Conservation (phyloP, 2,797 vertebrate genomes). For the Cyclopterus lumpus region DNA sequence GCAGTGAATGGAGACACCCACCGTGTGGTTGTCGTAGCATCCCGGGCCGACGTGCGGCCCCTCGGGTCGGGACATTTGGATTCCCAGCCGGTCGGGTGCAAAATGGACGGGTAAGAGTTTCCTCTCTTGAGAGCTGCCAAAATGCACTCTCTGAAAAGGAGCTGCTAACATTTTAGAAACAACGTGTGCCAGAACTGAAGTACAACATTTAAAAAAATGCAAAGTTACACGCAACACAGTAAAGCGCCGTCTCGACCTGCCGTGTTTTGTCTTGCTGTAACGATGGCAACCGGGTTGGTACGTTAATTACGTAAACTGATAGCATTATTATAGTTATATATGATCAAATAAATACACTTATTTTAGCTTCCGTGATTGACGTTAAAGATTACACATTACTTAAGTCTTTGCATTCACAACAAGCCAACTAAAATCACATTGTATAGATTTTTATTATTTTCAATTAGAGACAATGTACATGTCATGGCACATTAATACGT, state of each 20-base stretch:
- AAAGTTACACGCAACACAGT: not conserved
- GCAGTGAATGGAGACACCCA: slow-evolving; percentile 34
- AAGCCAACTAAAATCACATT: slow-evolving; percentile 3
- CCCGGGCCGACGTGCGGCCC: slow-evolving; percentile 80
- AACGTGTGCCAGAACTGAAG: fast-evolving
- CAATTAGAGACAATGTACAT: slow-evolving; percentile 19
- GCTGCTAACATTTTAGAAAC: slow-evolving; percentile 7
- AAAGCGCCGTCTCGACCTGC: slow-evolving; percentile 11
- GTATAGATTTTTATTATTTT: slow-evolving; percentile 57
- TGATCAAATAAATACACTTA: too few relatives aligned
- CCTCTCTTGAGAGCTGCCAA: slow-evolving; percentile 82
- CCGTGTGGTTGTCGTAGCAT: slow-evolving; percentile 79
- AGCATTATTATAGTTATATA: not conserved
- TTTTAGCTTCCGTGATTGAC: not conserved
- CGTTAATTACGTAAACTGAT: not conserved
- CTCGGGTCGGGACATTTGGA: slow-evolving; percentile 50
- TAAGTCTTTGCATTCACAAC: not conserved
- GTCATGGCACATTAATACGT: slow-evolving; percentile 17
- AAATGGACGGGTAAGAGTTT: slow-evolving; percentile 76
- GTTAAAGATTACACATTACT: not conserved
- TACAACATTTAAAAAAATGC: too few relatives aligned
- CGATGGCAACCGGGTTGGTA: slow-evolving; percentile 48
- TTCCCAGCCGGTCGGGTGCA: slow-evolving; percentile 78
- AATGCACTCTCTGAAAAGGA: slow-evolving; percentile 54
- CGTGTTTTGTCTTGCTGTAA: slow-evolving; percentile 46